phyloP scores from a whole-genome alignment of 2,797 vertebrate genomes.

The Lagocephalus sceleratus region DNA sequence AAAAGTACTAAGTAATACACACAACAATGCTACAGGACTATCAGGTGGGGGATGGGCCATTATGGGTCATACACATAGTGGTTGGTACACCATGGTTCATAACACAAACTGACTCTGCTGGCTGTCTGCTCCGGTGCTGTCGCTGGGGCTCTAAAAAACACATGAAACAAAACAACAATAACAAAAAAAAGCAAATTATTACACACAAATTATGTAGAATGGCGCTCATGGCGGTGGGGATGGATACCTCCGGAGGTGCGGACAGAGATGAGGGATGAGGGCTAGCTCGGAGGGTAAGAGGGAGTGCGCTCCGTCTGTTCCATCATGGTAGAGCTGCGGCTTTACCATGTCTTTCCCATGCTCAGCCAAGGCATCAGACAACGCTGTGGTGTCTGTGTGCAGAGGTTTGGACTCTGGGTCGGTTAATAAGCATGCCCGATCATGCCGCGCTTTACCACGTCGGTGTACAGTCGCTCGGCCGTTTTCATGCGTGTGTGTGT shows the following conservation, averaged over 20 bases:
- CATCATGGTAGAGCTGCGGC: constrained; percentile 70
- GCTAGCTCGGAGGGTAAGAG: constrained; percentile 54
- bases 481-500: constrained; percentile 67
- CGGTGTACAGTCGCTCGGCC: constrained; percentile 53
- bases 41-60: constrained; percentile 80
- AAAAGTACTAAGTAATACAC: constrained; percentile 74
- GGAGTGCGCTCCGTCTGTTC: constrained; percentile 69
- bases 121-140: constrained; percentile 81
- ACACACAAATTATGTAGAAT: constrained; percentile 80
- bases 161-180: constrained; percentile 86
- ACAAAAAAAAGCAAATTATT: constrained; percentile 84
- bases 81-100: constrained; percentile 86
- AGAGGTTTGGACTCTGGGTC: constrained; percentile 49
- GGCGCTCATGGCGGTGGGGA: constrained; percentile 65
- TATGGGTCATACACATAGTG: constrained; percentile 86
- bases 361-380: constrained; percentile 65
- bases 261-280: constrained; percentile 51
- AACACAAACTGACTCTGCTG: constrained; percentile 85
- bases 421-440: constrained; percentile 72
- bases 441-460: constrained; percentile 61
- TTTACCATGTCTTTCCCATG: constrained; percentile 80
- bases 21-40: constrained; percentile 71
- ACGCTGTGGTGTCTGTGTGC: constrained; percentile 55
- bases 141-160: constrained; percentile 83
- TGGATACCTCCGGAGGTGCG: constrained; percentile 47